Conservation (phyloP, 2,113 vertebrate genomes). For the Eira barbara region DNA sequence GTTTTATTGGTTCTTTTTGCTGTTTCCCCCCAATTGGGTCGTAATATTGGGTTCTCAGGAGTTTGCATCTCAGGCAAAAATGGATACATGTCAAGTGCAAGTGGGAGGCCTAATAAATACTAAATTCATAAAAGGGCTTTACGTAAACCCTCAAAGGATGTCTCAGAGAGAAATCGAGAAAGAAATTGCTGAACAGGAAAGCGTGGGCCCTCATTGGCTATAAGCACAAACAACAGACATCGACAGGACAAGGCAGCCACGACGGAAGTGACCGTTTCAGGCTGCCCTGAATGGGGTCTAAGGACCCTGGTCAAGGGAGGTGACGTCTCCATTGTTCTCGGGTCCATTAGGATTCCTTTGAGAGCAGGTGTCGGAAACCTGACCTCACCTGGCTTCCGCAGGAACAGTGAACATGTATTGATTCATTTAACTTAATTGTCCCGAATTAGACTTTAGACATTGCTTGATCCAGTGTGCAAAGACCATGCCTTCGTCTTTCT, state of each 20-base stretch:
- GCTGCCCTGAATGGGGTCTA: accelerated
- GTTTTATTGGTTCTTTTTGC: conserved; percentile 75
- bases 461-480: not conserved
- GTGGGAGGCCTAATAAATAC: conserved; percentile 65
- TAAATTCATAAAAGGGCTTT: conserved; percentile 67
- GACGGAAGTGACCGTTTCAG: not conserved
- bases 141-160: conserved; percentile 48
- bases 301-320: not conserved
- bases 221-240: not conserved
- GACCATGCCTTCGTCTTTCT: not conserved
- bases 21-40: conserved; percentile 33
- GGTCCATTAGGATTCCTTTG: not conserved
- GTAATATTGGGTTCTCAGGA: conserved; percentile 56
- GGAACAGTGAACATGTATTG: not conserved
- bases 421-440: not conserved
- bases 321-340: not conserved
- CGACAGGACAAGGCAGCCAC: not conserved
- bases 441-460: not conserved
- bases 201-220: not conserved
- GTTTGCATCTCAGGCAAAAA: conserved; percentile 64
- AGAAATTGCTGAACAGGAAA: not conserved
- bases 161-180: not conserved
- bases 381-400: not conserved
- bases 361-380: not conserved
- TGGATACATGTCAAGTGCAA: conserved; percentile 48